These are phyloP conservation scores for Bungarus multicinctus DNA, from an alignment of 2,113 vertebrate species.

Conservation along the genomic window DNA sequence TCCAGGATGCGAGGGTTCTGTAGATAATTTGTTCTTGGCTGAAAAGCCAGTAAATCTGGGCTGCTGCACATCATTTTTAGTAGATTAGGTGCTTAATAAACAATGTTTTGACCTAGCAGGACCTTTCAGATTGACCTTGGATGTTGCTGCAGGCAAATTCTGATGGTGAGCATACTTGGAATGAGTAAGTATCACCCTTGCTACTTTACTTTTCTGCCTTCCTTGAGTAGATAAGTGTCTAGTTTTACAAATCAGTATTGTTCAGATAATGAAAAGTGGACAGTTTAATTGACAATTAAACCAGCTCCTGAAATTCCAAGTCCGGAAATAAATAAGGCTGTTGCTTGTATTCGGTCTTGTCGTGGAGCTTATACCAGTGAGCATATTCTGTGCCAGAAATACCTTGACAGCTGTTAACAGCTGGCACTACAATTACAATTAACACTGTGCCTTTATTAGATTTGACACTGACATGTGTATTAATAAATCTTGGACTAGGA, in stretches of 20 bases:
- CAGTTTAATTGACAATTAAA: constrained; percentile 60
- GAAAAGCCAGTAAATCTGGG: background rate
- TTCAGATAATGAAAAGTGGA: constrained; percentile 53
- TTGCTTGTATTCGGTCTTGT: constrained; percentile 46
- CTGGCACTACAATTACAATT: constrained; percentile 48
- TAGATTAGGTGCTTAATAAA: background rate
- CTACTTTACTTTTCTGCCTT: constrained; percentile 42
- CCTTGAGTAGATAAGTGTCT: constrained; percentile 31
- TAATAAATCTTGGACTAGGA: constrained; percentile 62
- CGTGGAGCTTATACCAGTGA: constrained; percentile 48
- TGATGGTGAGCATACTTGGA: constrained; percentile 4
- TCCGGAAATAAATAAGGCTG: constrained; percentile 53
- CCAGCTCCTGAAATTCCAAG: constrained; percentile 43
- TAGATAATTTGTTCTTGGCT: background rate
- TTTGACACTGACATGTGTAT: constrained; percentile 55
- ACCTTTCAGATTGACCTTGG: background rate
- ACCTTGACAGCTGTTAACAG: constrained; percentile 55
- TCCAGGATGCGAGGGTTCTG: background rate
- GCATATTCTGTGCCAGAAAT: constrained; percentile 60
- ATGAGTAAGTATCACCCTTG: constrained; percentile 49
- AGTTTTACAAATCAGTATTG: constrained; percentile 50
- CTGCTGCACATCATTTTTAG: background rate
- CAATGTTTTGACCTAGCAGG: background rate
- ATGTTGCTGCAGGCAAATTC: background rate
- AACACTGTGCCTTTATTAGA: constrained; percentile 58